Conservation (phyloP, 1,140 invertebrate genomes). For the Aphis gossypii region DNA sequence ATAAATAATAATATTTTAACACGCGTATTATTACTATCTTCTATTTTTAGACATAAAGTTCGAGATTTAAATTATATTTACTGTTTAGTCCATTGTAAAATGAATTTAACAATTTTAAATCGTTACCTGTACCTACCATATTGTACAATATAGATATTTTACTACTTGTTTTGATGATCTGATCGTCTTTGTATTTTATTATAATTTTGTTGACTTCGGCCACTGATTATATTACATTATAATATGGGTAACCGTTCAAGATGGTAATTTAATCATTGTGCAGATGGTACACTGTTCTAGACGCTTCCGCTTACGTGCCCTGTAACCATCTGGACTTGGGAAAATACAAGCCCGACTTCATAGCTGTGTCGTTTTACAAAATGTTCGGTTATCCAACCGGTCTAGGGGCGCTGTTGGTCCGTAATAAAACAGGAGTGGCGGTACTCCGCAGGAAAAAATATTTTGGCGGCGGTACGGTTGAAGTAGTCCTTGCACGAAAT, state of each 20-base stretch:
- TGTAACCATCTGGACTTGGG: constrained; percentile 82
- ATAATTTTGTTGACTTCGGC: background rate
- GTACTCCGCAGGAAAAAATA: constrained; percentile 74
- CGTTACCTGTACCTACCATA: too few relatives aligned
- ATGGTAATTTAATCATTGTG: background rate
- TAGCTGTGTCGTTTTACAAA: constrained; percentile 95
- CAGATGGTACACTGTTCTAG: constrained; percentile 83
- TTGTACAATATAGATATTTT: too few relatives aligned
- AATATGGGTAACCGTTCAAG: background rate
- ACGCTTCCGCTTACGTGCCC: constrained; percentile 84
- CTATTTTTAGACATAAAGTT: too few relatives aligned
- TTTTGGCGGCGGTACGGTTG: constrained; percentile 92
- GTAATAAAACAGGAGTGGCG: constrained; percentile 71
- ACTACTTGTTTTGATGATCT: too few relatives aligned
- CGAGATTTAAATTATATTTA: too few relatives aligned
- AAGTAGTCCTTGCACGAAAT: constrained; percentile 76
- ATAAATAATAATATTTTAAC: background rate
- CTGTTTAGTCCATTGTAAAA: too few relatives aligned
- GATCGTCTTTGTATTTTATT: too few relatives aligned
- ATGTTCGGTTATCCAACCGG: constrained; percentile 97
- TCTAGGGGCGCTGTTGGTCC: constrained; percentile 86
- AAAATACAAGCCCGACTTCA: constrained; percentile 82
- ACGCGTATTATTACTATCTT: background rate
- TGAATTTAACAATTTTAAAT: too few relatives aligned
- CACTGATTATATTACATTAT: background rate